Evolutionary conservation across 2,113 vertebrate genomes (phyloP).

Genomic region (Phasianus colchicus): DNA sequence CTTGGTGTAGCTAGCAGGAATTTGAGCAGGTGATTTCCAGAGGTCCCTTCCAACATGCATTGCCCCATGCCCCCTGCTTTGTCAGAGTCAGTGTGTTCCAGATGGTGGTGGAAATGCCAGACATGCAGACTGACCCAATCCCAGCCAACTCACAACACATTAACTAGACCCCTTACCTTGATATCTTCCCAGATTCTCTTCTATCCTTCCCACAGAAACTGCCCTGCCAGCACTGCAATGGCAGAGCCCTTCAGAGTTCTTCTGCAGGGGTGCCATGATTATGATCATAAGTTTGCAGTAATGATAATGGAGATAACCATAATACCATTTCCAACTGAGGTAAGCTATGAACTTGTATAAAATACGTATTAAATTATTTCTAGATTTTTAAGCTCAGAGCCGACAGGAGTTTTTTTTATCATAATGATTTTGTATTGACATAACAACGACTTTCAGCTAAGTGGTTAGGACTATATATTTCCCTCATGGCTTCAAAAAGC

Average conservation of each 20-base stretch:
- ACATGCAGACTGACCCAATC: neutral
- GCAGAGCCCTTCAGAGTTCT: neutral
- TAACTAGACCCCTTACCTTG: neutral
- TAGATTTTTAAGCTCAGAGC: conserved; percentile 55
- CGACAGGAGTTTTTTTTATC: conserved; percentile 69
- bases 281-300: conserved; percentile 53
- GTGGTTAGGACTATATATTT: conserved; percentile 72
- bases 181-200: neutral
- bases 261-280: conserved; percentile 51
- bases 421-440: conserved; percentile 75
- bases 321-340: conserved; percentile 51
- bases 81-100: neutral
- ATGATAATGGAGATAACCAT: conserved; percentile 56
- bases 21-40: neutral
- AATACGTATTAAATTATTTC: conserved; percentile 70
- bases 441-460: conserved; percentile 71
- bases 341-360: conserved; percentile 71
- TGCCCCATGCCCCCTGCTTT: neutral
- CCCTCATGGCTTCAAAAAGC: conserved; percentile 57
- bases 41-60: neutral
- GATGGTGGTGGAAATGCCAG: fast-evolving
- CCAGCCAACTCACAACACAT: neutral
- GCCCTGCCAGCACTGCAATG: neutral
- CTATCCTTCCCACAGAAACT: neutral
- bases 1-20: neutral